Base-by-base conservation (phyloP, 2,888 invertebrate genomes). In the Lasioglossum morio region DNA sequence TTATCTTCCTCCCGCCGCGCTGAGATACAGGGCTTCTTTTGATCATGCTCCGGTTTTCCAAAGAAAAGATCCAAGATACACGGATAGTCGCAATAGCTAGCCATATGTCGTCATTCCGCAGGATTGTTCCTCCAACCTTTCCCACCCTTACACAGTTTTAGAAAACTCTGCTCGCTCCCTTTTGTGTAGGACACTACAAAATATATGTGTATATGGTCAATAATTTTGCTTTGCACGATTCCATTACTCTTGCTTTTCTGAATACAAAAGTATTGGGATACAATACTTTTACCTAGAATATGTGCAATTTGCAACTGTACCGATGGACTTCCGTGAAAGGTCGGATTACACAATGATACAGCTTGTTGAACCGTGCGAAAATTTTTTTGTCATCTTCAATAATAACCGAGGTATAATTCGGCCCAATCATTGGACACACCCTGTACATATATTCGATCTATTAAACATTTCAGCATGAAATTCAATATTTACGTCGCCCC, bases 1-100 rank as follows among this genome's bases (percentile, higher is more conserved):
- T 82, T 72, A 84, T 70, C 74, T 34, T 60, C 53, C 37, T 19
- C 12, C 27, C 23, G 10, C 10, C 37, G n/a, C 23, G 40, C 40
- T 14, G 7, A n/a, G 70, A 70, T 34, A 30, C 63, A 34, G 30
- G 30, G 19, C 70, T 37, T 70, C 40, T 40, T 40, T 70, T 69
- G 69, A 69, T 69, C 37, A 37, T 30, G 63, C 63, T 63, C 34
- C 30, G 19, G 30, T 63, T 30, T 63, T 30, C 30, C 63, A 30
- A 63, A 63, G 63, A 30, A 63, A 14, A 63, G 63, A 63, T 63
- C 63, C 30, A 7, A 37, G 69, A 23, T 37, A 37, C 69, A 23
- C 37, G 37, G 37, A 23, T 34, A 34, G 1, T 34, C 23, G 69
- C 37, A 69, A 69, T 37, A 37, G 69, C 69, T 37, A n/a, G 10